These are phyloP conservation scores for Habropoda laboriosa DNA, from an alignment of 1,140 invertebrate genomes.

Conservation along the genomic window DNA sequence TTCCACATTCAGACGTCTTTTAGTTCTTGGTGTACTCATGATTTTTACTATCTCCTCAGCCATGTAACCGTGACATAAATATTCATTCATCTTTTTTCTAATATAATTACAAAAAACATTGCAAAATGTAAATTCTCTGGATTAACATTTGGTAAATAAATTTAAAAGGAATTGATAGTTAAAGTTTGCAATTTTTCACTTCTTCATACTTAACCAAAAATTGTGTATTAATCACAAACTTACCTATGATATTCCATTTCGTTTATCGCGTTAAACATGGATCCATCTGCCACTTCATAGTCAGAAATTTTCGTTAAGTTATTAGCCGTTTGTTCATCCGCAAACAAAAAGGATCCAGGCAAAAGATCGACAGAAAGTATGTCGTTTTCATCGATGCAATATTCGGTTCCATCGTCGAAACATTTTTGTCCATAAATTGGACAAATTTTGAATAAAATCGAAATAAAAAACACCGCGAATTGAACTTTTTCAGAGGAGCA, in stretches of 20 bases:
- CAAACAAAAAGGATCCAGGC: slow-evolving; percentile 83
- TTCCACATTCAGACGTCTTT: slow-evolving; percentile 79
- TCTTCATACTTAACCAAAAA: no score
- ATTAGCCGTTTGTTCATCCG: slow-evolving; percentile 63
- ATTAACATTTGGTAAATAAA: neutral
- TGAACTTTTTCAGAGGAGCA: neutral
- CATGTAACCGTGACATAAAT: slow-evolving; percentile 86
- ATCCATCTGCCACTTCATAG: slow-evolving; percentile 78
- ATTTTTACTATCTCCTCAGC: slow-evolving; percentile 86
- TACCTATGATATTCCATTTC: slow-evolving; percentile 86
- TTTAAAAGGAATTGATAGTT: neutral
- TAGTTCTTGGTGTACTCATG: slow-evolving; percentile 80
- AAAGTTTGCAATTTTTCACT: no score
- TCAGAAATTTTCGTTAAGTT: slow-evolving; percentile 43
- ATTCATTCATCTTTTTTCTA: slow-evolving; percentile 88
- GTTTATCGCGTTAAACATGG: slow-evolving; percentile 82
- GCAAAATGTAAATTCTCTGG: no score
- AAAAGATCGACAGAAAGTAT: slow-evolving; percentile 85
- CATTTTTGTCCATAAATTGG: slow-evolving; percentile 62
- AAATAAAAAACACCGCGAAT: slow-evolving; percentile 41
- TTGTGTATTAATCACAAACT: neutral
- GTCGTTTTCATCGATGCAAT: slow-evolving; percentile 84
- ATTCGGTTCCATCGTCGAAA: slow-evolving; percentile 78
- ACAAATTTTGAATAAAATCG: slow-evolving; percentile 1
- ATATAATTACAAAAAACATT: neutral